Percentiles rank a stretch among this genome's conserved stretches.
phyloP scores from a whole-genome alignment of 2,797 vertebrate species.

The Phoxinus dragarum region DNA sequence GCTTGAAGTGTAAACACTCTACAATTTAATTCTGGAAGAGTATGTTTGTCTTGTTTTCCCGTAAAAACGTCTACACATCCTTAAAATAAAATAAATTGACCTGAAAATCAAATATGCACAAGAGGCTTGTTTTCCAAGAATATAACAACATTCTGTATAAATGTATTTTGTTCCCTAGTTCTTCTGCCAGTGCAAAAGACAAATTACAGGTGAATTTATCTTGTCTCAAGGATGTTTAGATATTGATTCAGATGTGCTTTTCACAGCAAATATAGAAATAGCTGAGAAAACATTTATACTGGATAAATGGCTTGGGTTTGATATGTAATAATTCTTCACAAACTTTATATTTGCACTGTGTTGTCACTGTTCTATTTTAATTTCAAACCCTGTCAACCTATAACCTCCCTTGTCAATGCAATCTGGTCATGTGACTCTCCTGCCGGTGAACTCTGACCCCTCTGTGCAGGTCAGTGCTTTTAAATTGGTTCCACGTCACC shows the following conservation, averaged over 20 bases:
- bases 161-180: background rate
- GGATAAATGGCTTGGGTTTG: background rate
- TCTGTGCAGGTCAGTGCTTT: conserved; percentile 60
- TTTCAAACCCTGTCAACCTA: conserved; percentile 40
- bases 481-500: conserved; percentile 74
- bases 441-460: conserved; percentile 70
- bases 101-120: background rate
- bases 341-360: background rate
- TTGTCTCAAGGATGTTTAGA: background rate
- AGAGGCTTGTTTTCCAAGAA: background rate
- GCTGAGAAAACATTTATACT: background rate
- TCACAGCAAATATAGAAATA: background rate
- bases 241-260: background rate
- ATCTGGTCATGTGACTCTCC: conserved; percentile 70
- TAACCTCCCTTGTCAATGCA: conserved; percentile 49
- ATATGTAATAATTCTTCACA: background rate
- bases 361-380: conserved; percentile 54
- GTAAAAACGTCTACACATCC: background rate
- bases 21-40: background rate
- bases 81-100: conserved; percentile 7
- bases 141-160: background rate
- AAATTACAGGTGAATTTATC: background rate
- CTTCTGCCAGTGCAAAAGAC: background rate
- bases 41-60: conserved; percentile 1
- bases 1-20: background rate